A percentile compares a stretch with the other conserved stretches of the same genome.
phyloP scores from a whole-genome alignment of 2,113 vertebrate species.

The Entosphenus tridentatus region DNA sequence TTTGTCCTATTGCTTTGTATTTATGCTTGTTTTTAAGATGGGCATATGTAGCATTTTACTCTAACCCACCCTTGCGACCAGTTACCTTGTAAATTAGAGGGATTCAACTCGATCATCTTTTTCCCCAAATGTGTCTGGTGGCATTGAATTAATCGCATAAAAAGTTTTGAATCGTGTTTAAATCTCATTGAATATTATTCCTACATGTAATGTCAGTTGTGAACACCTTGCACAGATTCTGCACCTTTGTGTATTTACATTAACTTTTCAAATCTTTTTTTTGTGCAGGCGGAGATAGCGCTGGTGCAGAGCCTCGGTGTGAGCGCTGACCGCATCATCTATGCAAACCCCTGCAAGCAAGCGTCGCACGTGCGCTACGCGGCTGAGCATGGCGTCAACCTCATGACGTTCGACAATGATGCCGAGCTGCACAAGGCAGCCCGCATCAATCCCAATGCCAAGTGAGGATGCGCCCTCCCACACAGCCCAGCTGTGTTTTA shows the following conservation, averaged over 20 bases:
- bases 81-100: too few relatives aligned
- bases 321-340: slow-evolving; percentile 61
- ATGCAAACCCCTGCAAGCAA: slow-evolving; percentile 96
- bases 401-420: slow-evolving; percentile 98
- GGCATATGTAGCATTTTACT: too few relatives aligned
- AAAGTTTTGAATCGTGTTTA: too few relatives aligned
- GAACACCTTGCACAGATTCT: not conserved
- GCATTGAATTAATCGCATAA: too few relatives aligned
- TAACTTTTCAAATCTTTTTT: not conserved
- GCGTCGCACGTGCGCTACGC: slow-evolving; percentile 92
- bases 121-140: too few relatives aligned
- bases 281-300: slow-evolving; percentile 60
- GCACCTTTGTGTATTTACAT: not conserved
- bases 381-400: slow-evolving; percentile 60
- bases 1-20: too few relatives aligned
- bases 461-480: slow-evolving; percentile 30
- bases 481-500: too few relatives aligned
- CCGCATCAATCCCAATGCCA: slow-evolving; percentile 62
- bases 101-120: too few relatives aligned
- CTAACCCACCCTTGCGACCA: too few relatives aligned
- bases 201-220: too few relatives aligned
- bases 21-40: too few relatives aligned
- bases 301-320: slow-evolving; percentile 70
- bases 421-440: slow-evolving; percentile 84
- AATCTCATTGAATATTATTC: too few relatives aligned